Evolutionary conservation across 1,140 invertebrate species (phyloP), one percentile per base, ranked within the genome.

Genomic region (Anoplolepis gracilipes): DNA sequence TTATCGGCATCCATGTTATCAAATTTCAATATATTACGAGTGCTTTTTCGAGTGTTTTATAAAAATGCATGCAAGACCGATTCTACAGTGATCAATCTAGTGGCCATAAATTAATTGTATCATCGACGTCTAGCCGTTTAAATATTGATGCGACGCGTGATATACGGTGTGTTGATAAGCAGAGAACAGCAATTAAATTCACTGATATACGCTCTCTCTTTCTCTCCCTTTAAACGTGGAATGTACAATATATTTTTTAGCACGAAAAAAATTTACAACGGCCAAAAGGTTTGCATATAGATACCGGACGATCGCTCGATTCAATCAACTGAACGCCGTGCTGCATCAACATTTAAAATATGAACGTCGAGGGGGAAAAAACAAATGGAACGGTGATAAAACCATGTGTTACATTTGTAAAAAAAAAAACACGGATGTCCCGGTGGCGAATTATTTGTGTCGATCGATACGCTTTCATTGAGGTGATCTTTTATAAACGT

Each of bases 321-420:
- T 72, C 78, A 42, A 72, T 82, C 78, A 82, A 82, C 67, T 59
- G 53, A 57, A 25, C 76, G 22, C 46, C 76, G 77, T 69, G 64
- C 53, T 61, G 67, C 78, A 73, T 82, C 78, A 82, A 82, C 36
- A 73, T 82, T 82, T 82, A 73, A 73, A 82, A 73, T 72, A 72
- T 72, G 78, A 81, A 81, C 5, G 78, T 30, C 67, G 49, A 82
- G 53, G 42, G 36, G 42, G 39, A 1, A 33, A 1, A 57, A 81
- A 72, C 67, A 73, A 69, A 67, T 72, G 28, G 25, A 36, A 59
- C 67, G 73, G 22, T 72, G 36, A 13, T 59, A 55, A 59, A 73
- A 73, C 25, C 78, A 39, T 59, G 78, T 39, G 67, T 73, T 72
- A 33, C 67, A 11, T 82, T 19, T 36, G 28, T 46, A 59, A 82